Evolutionary conservation across 1,140 invertebrate species (phyloP).

Genomic region (Bursaphelenchus mucronatus): DNA sequence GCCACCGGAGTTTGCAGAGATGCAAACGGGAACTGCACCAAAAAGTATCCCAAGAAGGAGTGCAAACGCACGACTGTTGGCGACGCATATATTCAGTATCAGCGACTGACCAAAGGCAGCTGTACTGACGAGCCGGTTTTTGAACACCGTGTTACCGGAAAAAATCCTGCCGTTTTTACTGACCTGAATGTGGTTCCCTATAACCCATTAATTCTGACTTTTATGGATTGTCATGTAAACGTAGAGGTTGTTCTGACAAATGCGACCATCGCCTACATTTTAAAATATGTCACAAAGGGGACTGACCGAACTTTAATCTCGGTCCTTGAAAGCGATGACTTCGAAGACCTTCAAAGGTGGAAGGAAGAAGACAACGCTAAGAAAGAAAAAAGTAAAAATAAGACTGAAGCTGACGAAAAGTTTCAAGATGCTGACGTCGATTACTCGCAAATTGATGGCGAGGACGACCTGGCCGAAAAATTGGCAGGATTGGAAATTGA

Average conservation of each 20-base stretch:
- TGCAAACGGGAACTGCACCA: background rate
- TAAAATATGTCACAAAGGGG: constrained; percentile 61
- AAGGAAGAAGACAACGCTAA: no score
- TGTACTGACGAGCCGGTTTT: no score
- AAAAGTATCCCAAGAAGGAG: constrained; percentile 1
- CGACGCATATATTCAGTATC: background rate
- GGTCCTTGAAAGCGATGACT: no score
- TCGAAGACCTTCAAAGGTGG: no score
- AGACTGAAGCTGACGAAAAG: no score
- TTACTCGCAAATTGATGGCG: no score
- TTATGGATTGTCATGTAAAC: constrained; percentile 64
- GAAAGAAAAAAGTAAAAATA: no score
- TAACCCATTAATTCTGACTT: constrained; percentile 63
- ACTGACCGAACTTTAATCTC: constrained; percentile 45
- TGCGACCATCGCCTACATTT: constrained; percentile 64
- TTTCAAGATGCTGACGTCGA: no score
- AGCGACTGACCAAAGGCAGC: background rate
- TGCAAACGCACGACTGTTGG: background rate
- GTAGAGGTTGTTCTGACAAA: constrained; percentile 64
- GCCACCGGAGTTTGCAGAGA: constrained; percentile 16
- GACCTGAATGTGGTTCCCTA: constrained; percentile 66
- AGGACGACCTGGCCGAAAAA: no score
- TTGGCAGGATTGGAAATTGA: no score
- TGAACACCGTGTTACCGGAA: background rate
- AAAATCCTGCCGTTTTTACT: constrained; percentile 51